phyloP scores from a whole-genome alignment of 2,797 vertebrate species.

The Halcyon smyrnensis region DNA sequence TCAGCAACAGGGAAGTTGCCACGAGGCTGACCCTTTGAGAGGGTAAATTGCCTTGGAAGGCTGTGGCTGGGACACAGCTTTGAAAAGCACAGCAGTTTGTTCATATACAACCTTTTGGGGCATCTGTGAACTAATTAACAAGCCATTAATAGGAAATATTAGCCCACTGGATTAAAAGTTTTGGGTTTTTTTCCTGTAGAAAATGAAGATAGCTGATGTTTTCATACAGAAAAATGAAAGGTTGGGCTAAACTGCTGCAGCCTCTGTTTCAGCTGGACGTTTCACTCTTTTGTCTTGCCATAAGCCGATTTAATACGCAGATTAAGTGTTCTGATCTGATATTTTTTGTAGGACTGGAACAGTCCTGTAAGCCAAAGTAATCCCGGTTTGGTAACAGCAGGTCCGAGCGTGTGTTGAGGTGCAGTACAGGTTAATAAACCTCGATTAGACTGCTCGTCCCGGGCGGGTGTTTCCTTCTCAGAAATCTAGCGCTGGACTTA shows the following conservation, averaged over 20 bases:
- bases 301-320: neutral
- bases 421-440: neutral
- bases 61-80: neutral
- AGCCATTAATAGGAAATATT: neutral
- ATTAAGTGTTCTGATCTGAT: conserved; percentile 19
- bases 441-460: fast-evolving
- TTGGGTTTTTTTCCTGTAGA: neutral
- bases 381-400: conserved; percentile 8
- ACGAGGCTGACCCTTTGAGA: neutral
- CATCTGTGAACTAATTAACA: neutral
- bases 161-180: neutral
- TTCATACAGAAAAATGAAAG: neutral
- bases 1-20: neutral
- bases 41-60: neutral
- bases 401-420: neutral
- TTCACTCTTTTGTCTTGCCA: neutral
- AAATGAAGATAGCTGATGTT: neutral
- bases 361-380: neutral
- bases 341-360: neutral
- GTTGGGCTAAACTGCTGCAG: neutral
- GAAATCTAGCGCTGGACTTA: neutral
- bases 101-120: neutral
- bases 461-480: neutral
- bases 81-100: neutral
- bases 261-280: fast-evolving